Evolutionary conservation across 2,888 invertebrate species (phyloP).

Genomic region (Dryomyza anilis): DNA sequence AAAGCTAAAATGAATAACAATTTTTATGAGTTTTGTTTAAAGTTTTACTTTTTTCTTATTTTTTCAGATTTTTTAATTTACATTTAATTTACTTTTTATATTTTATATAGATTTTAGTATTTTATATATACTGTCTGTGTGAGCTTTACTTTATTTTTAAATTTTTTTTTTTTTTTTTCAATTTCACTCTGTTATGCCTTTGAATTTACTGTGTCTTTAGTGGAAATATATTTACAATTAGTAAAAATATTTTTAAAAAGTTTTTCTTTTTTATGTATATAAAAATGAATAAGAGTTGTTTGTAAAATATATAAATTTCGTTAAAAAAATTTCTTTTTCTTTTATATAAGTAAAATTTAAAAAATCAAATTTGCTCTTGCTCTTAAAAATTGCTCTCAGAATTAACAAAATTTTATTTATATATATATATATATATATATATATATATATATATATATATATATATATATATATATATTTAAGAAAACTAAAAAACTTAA

Average conservation of each 20-base stretch:
- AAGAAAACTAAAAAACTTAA: too few species aligned
- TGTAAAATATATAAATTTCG: background rate
- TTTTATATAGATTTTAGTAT: slow-evolving; percentile 44
- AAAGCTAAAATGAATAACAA: slow-evolving; percentile 19
- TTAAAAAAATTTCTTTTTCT: background rate
- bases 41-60: slow-evolving; percentile 6
- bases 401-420: too few species aligned
- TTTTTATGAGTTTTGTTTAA: background rate
- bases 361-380: too few species aligned
- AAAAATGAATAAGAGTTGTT: background rate
- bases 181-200: background rate
- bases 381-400: too few species aligned
- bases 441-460: too few species aligned
- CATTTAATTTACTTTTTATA: slow-evolving; percentile 33
- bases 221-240: slow-evolving; percentile 21
- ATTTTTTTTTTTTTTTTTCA: background rate
- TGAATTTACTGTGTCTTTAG: slow-evolving; percentile 34
- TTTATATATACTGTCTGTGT: slow-evolving; percentile 20
- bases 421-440: too few species aligned
- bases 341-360: too few species aligned
- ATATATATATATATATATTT: too few species aligned
- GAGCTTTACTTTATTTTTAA: background rate
- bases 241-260: slow-evolving; percentile 17
- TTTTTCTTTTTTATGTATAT: slow-evolving; percentile 1
- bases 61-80: too few species aligned